phyloP scores from a whole-genome alignment of 1,140 invertebrate species.

The Laupala kohalensis region DNA sequence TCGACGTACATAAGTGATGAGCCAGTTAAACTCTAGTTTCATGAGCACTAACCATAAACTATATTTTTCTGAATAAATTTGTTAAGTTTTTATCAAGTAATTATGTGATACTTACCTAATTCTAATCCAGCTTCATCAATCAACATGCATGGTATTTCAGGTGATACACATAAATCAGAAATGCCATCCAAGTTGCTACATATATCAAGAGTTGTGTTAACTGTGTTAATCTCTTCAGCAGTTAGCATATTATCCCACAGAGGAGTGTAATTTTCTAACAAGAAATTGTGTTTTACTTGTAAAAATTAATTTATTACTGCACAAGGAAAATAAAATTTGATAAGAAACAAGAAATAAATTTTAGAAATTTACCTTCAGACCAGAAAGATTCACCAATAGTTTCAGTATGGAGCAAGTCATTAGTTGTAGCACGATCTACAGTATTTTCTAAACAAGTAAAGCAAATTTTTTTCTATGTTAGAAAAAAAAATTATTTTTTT shows the following conservation, averaged over 20 bases:
- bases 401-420: not conserved
- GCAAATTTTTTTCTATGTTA: not conserved
- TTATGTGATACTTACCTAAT: not conserved
- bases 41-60: not conserved
- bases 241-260: too few species aligned
- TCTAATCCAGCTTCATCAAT: too few species aligned
- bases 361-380: not conserved
- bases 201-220: too few species aligned
- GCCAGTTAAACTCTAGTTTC: not conserved
- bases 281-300: not conserved
- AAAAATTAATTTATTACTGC: not conserved
- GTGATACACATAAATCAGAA: too few species aligned
- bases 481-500: not conserved
- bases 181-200: too few species aligned
- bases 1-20: too few species aligned
- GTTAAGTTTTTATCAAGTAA: not conserved
- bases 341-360: not conserved
- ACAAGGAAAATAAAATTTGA: not conserved
- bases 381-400: not conserved
- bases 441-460: too few species aligned
- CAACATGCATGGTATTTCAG: not conserved
- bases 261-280: not conserved
- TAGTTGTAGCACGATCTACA: not conserved
- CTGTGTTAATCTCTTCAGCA: too few species aligned
- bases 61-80: not conserved